Evolutionary conservation across 53 echinoderm and acorn worm species (phyloP), one percentile per base, ranked within the genome.

Genomic region (Hippasteria phrygiana): DNA sequence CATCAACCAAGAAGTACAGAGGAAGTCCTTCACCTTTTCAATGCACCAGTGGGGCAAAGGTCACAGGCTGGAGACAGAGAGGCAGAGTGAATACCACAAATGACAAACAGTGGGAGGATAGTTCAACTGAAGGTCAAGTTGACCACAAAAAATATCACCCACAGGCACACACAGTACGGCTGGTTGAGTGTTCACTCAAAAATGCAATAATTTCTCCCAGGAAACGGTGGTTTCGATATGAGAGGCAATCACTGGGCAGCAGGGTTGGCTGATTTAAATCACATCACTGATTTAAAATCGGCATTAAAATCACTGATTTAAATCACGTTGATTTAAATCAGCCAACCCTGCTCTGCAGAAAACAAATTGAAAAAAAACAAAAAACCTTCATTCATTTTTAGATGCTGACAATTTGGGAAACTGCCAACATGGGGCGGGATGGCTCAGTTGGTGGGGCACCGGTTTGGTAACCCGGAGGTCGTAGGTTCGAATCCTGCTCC

Each of bases 41-140:
- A 54, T 14, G 8, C 22, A 54, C 59, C n/a, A 9, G 62, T 20
- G 20, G 55, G 62, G 3, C 76, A 54, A 48, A 38, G 7, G 24
- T 59, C 24, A 31, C 16, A 35, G 69, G 4, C 39, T 11, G 22
- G n/a, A 76, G 54, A 76, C 76, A 34, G 50, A 46, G 31, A 14
- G 20, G 2, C 0, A 13, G 3, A 54, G 32, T 32, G 76, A 32
- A 31, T 33, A 9, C 18, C 18, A 18, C 50, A 54, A 54, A 42
- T 81, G 85, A 71, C 47, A 70, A 71, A 85, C 85, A 85, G 75
- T 48, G 34, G 83, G 29, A 81, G 64, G 43, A 41, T 17, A 71
- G 54, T 85, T 85, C 85, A 85, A 14, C 70, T 29, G 22, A 41
- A 85, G 85, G 85, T 85, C 51, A 70, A 53, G n/a, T 71, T n/a